Percentiles rank a stretch among this genome's conserved stretches.
Conservation (phyloP, 2,888 invertebrate species). For the Scaptomyza flava region DNA sequence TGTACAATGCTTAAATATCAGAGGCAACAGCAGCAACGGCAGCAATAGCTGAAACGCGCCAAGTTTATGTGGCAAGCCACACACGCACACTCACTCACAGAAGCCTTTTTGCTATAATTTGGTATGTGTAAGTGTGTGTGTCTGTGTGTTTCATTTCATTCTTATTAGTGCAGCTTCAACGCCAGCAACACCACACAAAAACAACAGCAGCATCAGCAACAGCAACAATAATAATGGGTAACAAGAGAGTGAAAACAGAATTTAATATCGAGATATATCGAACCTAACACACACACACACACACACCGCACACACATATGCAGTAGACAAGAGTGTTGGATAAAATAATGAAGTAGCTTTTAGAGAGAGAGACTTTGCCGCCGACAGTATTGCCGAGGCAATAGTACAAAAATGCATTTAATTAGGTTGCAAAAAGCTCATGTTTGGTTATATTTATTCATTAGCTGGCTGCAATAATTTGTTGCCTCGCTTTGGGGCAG, state of each 20-base stretch:
- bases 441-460: conserved; percentile 62
- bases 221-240: conserved; percentile 14
- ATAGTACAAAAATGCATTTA: conserved; percentile 45
- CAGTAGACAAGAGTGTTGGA: background rate
- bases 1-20: conserved; percentile 64
- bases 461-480: conserved; percentile 62
- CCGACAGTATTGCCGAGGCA: conserved; percentile 12
- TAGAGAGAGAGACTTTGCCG: background rate
- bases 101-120: conserved; percentile 54
- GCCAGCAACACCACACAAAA: conserved; percentile 46
- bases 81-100: conserved; percentile 37
- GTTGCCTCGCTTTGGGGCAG: conserved; percentile 57
- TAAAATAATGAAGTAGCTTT: conserved; percentile 39
- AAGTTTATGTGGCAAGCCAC: conserved; percentile 73
- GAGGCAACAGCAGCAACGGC: conserved; percentile 23
- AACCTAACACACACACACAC: conserved; percentile 4
- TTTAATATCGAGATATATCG: conserved; percentile 32
- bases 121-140: conserved; percentile 9
- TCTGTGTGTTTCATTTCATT: conserved; percentile 23
- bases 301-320: background rate
- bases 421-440: conserved; percentile 31
- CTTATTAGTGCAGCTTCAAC: conserved; percentile 68
- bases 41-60: conserved; percentile 39
- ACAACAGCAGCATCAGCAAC: conserved; percentile 9
- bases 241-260: conserved; percentile 27